Conservation (phyloP, 2,113 vertebrate species). For the Origma solitaria region DNA sequence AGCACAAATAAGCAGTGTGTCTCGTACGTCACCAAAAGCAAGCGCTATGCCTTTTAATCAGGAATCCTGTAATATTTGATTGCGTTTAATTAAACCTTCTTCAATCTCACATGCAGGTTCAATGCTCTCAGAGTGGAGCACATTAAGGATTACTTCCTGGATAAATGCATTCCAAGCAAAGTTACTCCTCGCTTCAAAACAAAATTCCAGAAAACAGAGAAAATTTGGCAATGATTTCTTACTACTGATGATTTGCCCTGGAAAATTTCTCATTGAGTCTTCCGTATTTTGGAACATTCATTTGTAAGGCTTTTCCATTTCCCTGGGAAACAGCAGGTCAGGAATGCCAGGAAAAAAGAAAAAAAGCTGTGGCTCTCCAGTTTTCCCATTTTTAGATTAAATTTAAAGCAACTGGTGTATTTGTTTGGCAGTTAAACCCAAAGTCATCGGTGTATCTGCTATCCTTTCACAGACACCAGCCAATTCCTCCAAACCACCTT, state of each 20-base stretch:
- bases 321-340: background rate
- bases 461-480: background rate
- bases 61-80: background rate
- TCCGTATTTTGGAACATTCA: background rate
- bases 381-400: background rate
- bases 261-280: background rate
- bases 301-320: background rate
- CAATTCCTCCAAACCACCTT: background rate
- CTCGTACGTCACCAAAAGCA: background rate
- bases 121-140: background rate
- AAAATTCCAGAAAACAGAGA: background rate
- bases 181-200: background rate
- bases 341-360: background rate
- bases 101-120: background rate
- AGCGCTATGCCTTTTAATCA: slow-evolving; percentile 20
- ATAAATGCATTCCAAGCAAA: background rate
- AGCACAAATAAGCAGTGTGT: background rate
- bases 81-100: slow-evolving; percentile 15
- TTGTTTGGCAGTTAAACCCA: background rate
- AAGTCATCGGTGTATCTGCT: background rate
- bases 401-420: background rate
- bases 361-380: background rate
- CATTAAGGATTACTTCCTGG: background rate
- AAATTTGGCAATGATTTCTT: background rate
- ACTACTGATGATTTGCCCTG: background rate